Percentiles rank a stretch among this genome's conserved stretches.
Conservation (phyloP, 2,113 vertebrate genomes). For the Triplophysa dalaica region DNA sequence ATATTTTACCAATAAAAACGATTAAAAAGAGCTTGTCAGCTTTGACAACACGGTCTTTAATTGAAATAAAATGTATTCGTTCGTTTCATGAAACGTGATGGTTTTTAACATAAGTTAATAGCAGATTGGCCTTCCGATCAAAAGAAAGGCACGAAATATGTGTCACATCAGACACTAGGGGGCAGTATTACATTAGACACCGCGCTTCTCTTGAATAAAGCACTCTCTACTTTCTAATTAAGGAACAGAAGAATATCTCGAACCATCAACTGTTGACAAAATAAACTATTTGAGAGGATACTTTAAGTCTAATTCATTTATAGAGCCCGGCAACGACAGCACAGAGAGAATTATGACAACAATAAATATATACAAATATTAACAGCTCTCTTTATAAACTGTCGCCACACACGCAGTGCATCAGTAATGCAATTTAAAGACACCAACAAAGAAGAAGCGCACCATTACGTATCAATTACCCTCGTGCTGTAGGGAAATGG, state of each 20-base stretch:
- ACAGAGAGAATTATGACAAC: neutral
- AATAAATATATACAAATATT: neutral
- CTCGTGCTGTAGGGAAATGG: slow-evolving; percentile 63
- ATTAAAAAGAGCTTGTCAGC: too few relatives aligned
- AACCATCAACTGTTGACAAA: neutral
- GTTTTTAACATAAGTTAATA: too few relatives aligned
- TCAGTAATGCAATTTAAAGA: slow-evolving; percentile 35
- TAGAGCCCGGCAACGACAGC: neutral
- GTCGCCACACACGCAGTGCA: neutral
- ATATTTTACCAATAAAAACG: too few relatives aligned
- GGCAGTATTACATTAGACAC: slow-evolving; percentile 51
- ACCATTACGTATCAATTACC: slow-evolving; percentile 41
- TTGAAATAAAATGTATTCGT: too few relatives aligned
- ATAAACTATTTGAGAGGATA: neutral
- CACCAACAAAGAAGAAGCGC: slow-evolving; percentile 22
- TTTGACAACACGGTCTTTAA: too few relatives aligned
- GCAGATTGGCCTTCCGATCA: too few relatives aligned
- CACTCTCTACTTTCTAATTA: neutral
- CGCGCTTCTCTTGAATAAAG: neutral
- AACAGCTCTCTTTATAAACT: too few relatives aligned
- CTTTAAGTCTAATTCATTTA: neutral
- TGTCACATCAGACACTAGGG: slow-evolving; percentile 37
- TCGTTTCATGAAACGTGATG: too few relatives aligned
- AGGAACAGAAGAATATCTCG: neutral
- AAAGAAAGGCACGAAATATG: neutral